phyloP scores from a whole-genome alignment of 2,113 vertebrate species.

The Peromyscus leucopus region DNA sequence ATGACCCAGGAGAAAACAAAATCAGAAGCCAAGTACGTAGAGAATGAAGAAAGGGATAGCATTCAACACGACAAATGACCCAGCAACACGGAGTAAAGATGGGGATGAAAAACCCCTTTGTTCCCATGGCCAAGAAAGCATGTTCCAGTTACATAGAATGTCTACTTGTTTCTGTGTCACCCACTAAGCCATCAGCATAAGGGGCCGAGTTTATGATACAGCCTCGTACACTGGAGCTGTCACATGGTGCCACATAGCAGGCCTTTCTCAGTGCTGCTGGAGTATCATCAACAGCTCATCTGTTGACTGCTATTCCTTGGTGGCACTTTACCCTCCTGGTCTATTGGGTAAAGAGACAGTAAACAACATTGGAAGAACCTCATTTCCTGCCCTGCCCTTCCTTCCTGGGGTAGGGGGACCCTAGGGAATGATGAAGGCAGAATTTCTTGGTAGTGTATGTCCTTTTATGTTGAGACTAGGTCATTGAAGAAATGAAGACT shows the following conservation, averaged over 20 bases:
- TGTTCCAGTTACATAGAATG: background rate
- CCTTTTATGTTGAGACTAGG: background rate
- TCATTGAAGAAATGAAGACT: background rate
- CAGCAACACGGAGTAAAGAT: background rate
- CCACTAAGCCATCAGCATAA: background rate
- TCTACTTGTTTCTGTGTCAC: slow-evolving; percentile 28
- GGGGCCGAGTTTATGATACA: background rate
- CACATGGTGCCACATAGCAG: background rate
- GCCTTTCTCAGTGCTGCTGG: background rate
- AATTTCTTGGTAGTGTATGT: background rate
- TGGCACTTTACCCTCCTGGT: background rate
- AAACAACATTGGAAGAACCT: slow-evolving; percentile 37
- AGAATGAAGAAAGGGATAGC: background rate
- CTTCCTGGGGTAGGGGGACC: background rate
- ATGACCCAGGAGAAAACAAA: slow-evolving; percentile 2
- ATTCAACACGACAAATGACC: background rate
- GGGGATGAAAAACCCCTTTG: slow-evolving; percentile 4
- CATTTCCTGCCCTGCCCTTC: slow-evolving; percentile 6
- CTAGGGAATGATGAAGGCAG: background rate
- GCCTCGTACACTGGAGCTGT: background rate
- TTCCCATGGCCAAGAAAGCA: background rate
- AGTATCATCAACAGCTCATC: background rate
- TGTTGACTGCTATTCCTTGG: slow-evolving; percentile 46
- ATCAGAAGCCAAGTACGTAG: slow-evolving; percentile 1
- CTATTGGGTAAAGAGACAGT: slow-evolving; percentile 31